Evolutionary conservation across 2,797 vertebrate species (phyloP).

Genomic region (Pangasius macronema): DNA sequence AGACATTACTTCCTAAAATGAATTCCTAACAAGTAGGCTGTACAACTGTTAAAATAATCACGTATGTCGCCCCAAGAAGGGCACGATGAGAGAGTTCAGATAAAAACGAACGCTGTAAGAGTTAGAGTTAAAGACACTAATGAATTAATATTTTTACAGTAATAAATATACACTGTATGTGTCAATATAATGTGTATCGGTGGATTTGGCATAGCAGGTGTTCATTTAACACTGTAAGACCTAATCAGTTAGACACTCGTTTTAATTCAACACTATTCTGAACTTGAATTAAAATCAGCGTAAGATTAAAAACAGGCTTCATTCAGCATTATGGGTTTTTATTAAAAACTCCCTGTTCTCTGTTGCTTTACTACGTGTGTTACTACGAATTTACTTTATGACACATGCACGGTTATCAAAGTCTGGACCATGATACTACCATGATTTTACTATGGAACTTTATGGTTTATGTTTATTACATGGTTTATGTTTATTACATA

Average conservation of each 20-base stretch:
- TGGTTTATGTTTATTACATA: slow-evolving; percentile 11
- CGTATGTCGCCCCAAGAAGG: neutral
- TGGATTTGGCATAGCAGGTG: neutral
- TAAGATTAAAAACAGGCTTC: neutral
- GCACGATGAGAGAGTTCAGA: neutral
- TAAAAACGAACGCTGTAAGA: neutral
- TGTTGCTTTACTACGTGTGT: neutral
- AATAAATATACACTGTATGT: neutral
- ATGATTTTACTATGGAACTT: neutral
- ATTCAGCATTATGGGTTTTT: neutral
- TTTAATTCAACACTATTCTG: neutral
- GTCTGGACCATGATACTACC: slow-evolving; percentile 22
- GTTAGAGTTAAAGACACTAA: neutral
- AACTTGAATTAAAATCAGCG: neutral
- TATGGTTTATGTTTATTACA: slow-evolving; percentile 44
- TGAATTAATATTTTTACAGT: neutral
- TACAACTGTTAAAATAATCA: neutral
- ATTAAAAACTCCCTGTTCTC: neutral
- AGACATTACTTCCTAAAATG: neutral
- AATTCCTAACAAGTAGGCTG: neutral
- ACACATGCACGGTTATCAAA: neutral
- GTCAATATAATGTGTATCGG: too few relatives aligned
- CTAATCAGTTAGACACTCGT: neutral
- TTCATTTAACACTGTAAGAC: neutral
- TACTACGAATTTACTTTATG: slow-evolving; percentile 14